Base-by-base conservation (phyloP, 2,888 invertebrate genomes). In the Rhodophaea formosa region DNA sequence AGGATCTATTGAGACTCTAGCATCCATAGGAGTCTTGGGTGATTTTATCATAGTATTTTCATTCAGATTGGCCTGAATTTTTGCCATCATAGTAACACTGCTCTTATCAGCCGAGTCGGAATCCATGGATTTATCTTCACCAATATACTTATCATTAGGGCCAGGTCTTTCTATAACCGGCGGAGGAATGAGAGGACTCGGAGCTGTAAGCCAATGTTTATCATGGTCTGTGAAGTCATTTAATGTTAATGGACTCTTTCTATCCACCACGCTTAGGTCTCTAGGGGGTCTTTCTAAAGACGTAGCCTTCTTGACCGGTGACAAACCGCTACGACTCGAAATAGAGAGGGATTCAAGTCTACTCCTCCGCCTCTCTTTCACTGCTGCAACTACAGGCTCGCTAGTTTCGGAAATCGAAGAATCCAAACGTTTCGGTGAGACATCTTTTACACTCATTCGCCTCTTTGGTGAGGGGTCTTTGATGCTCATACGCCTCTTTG, bases 31-130 rank as follows among this genome's bases (percentile, higher is more conserved):
- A 6, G 91, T 90, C 64, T 86, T 88, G 3, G 92, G 92, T 46
- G 92, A 92, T 69, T 91, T 91, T 44, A 91, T 90, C 88, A 91
- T 88, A 0, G 88, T 90, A 59, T 90, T 90, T 74, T 91, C 91
- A 65, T 89, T 90, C 1, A 91, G 74, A 64, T 83, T 90, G 10
- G 91, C 90, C 72, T 91, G 90, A 65, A 90, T 90, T 70, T 89
- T 91, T 23, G 90, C 90, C 53, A 91, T 88, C 86, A 89, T 88
- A 71, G 84, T 89, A 17, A 86, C 83, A 60, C 91, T 88, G 58
- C 80, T 87, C 63, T 88, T 90, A 61, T 90, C 90, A 1, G 85
- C 73, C 39, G 78, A 82, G 61, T 91, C 90, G 3, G 82, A 84
- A 62, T 89, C 89, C 59, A 87, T 72, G 29, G 82, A 82, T 66